phyloP scores from a whole-genome alignment of 2,888 invertebrate species.

The Bruchidius siliquastri region DNA sequence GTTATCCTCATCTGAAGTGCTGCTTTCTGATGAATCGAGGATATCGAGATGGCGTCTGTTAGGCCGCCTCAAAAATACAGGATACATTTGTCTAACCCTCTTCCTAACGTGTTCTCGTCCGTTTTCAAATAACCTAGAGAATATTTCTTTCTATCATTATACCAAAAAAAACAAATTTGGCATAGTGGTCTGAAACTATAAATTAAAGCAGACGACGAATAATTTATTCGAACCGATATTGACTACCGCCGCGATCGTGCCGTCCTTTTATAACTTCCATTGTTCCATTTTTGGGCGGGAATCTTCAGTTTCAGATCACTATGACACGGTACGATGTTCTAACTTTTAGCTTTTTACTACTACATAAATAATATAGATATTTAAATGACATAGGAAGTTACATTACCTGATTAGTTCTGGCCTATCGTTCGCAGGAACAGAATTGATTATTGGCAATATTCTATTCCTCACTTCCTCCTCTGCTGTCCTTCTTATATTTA shows the following conservation, averaged over 20 bases:
- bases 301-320: too few relatives aligned
- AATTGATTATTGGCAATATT: constrained; percentile 35
- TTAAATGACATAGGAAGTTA: too few relatives aligned
- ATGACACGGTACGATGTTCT: too few relatives aligned
- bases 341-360: too few relatives aligned
- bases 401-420: constrained; percentile 34
- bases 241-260: too few relatives aligned
- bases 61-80: constrained; percentile 31
- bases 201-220: too few relatives aligned
- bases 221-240: too few relatives aligned
- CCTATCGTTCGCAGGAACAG: constrained; percentile 33
- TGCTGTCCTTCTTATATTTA: constrained; percentile 30
- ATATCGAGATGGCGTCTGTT: constrained; percentile 18
- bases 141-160: background rate
- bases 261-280: too few relatives aligned
- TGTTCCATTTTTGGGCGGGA: too few relatives aligned
- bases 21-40: constrained; percentile 36
- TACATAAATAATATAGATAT: too few relatives aligned
- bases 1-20: constrained; percentile 33
- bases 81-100: constrained; percentile 31
- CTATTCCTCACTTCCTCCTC: constrained; percentile 33
- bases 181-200: too few relatives aligned
- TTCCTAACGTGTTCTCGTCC: constrained; percentile 30
- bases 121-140: constrained; percentile 30
- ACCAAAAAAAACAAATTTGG: too few relatives aligned